These are phyloP conservation scores for Penaeus indicus DNA, from an alignment of 1,140 invertebrate species.

Conservation along the genomic window DNA sequence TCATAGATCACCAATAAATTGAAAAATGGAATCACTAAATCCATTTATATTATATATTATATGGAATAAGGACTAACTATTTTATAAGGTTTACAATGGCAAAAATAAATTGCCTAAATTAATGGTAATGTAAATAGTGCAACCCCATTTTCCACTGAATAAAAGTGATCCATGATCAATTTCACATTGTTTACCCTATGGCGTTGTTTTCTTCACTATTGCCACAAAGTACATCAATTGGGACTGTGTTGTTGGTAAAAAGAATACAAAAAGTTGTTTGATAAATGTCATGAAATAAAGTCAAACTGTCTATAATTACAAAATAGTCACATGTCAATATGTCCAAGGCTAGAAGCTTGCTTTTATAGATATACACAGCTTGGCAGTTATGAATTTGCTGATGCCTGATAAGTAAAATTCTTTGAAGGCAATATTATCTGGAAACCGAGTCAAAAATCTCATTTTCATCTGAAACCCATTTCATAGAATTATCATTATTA, in stretches of 20 bases:
- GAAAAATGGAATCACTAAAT: not conserved
- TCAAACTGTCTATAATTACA: not conserved
- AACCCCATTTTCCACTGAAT: not conserved
- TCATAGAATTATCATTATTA: too few relatives aligned
- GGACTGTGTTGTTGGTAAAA: constrained; percentile 15
- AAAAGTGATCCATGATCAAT: constrained; percentile 34
- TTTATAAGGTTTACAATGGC: not conserved
- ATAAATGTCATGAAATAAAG: not conserved
- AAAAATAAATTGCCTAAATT: not conserved
- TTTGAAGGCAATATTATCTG: too few relatives aligned
- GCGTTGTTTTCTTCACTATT: constrained; percentile 36
- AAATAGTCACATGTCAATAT: too few relatives aligned
- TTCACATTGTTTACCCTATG: constrained; percentile 41
- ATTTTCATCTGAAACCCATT: too few relatives aligned
- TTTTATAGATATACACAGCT: too few relatives aligned
- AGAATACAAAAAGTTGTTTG: constrained; percentile 11
- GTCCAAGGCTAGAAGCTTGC: too few relatives aligned
- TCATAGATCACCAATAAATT: constrained; percentile 40
- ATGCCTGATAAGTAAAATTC: too few relatives aligned
- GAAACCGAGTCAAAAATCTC: too few relatives aligned
- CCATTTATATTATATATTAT: too few relatives aligned
- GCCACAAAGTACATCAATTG: constrained; percentile 42
- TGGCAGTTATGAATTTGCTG: too few relatives aligned
- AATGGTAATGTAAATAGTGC: constrained; percentile 7
- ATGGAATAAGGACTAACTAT: constrained; percentile 8